Conservation (phyloP, 2,888 invertebrate species). For the Macrophya alboannulata region DNA sequence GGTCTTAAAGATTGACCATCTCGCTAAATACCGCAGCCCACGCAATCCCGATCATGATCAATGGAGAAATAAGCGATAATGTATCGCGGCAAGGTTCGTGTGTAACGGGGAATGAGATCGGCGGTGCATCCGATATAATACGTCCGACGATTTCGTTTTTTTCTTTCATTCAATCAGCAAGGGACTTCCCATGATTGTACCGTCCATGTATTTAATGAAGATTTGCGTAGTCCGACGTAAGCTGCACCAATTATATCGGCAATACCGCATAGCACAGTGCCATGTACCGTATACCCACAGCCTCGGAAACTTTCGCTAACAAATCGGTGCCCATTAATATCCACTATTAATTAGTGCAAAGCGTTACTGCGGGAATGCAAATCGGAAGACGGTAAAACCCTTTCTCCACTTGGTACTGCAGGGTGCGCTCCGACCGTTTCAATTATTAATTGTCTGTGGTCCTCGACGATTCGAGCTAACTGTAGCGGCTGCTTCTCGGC, state of each 20-base stretch:
- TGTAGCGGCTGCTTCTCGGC: slow-evolving; percentile 22
- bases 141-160: background rate
- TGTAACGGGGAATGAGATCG: background rate
- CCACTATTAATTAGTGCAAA: slow-evolving; percentile 68
- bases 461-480: slow-evolving; percentile 31
- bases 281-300: background rate
- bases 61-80: background rate
- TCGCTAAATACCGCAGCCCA: background rate
- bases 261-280: slow-evolving; percentile 60
- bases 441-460: slow-evolving; percentile 54
- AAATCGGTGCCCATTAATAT: slow-evolving; percentile 69
- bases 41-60: background rate
- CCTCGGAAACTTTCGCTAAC: slow-evolving; percentile 66
- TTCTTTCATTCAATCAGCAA: no score
- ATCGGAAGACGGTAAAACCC: slow-evolving; percentile 66
- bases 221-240: slow-evolving; percentile 55
- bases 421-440: slow-evolving; percentile 15
- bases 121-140: no score
- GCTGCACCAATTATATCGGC: slow-evolving; percentile 68
- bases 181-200: no score
- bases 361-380: slow-evolving; percentile 60
- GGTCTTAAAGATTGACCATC: slow-evolving; percentile 35
- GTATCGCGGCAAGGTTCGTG: background rate
- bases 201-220: background rate
- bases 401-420: slow-evolving; percentile 40